These are phyloP conservation scores for Pseudomyrmex sp. DNA, from an alignment of 1,140 invertebrate species.

Conservation along the genomic window DNA sequence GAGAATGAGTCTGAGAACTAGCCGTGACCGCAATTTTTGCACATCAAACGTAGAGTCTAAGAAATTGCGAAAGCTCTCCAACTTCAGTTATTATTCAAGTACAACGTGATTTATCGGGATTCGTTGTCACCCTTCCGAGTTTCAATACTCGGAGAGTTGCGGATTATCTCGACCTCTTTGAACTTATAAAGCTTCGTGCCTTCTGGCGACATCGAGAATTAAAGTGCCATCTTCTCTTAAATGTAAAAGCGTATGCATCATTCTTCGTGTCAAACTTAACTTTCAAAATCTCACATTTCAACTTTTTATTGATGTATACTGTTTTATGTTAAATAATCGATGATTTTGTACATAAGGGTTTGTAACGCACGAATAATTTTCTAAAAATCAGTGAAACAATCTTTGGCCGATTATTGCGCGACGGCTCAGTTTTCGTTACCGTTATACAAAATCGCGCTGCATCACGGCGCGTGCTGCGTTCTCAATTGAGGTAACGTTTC, in stretches of 20 bases:
- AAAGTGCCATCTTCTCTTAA: conserved; percentile 16
- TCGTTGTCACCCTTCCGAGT: conserved; percentile 30
- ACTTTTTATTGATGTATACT: background rate
- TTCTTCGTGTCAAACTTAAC: background rate
- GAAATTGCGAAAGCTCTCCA: conserved; percentile 32
- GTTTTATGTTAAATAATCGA: background rate
- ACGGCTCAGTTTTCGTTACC: conserved; percentile 50
- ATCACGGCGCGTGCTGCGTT: conserved; percentile 62
- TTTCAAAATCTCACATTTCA: background rate
- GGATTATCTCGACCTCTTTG: conserved; percentile 29
- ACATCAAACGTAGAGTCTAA: conserved; percentile 39
- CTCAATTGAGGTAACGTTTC: conserved; percentile 62
- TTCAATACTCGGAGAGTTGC: background rate
- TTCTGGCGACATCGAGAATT: conserved; percentile 3
- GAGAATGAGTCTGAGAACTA: conserved; percentile 33
- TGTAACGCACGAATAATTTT: conserved; percentile 21
- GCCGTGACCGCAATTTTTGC: conserved; percentile 31
- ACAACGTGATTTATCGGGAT: conserved; percentile 67
- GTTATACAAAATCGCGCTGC: conserved; percentile 65
- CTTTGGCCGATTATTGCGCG: background rate
- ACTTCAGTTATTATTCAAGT: conserved; percentile 62
- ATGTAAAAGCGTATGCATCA: background rate
- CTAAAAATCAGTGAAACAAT: conserved; percentile 28
- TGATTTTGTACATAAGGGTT: conserved; percentile 28
- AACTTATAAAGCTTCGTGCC: conserved; percentile 16